Conservation (phyloP, 2,113 vertebrate species). For the Ceyx margarethae region DNA sequence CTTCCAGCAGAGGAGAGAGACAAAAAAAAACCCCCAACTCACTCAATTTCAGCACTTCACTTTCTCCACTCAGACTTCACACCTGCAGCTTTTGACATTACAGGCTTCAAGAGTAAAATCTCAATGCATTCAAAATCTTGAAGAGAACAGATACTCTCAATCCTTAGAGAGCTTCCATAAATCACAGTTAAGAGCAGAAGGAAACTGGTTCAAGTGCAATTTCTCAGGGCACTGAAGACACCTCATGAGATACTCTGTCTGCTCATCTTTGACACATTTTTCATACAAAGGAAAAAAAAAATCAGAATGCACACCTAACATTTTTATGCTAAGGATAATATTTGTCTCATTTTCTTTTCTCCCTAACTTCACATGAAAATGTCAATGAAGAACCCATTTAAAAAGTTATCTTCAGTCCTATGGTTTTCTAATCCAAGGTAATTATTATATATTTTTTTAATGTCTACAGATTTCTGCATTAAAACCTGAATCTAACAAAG, state of each 20-base stretch:
- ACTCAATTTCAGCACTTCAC: not conserved
- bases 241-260: not conserved
- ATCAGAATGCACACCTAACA: not conserved
- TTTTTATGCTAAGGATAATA: not conserved
- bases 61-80: not conserved
- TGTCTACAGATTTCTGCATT: not conserved
- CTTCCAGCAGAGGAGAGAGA: not conserved
- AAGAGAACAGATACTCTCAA: not conserved
- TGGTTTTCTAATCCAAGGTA: not conserved
- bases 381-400: not conserved
- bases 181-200: not conserved
- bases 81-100: not conserved
- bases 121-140: not conserved
- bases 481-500: not conserved
- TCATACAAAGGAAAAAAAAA: not conserved
- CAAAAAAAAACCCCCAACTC: not conserved
- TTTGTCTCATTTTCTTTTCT: fast-evolving
- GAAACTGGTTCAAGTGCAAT: not conserved
- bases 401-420: not conserved
- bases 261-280: not conserved
- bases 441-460: not conserved
- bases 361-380: not conserved
- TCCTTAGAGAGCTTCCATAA: not conserved
- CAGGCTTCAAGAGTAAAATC: not conserved
- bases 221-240: not conserved